phyloP scores from a whole-genome alignment of 2,797 vertebrate genomes.

The Clarias platycephalus region DNA sequence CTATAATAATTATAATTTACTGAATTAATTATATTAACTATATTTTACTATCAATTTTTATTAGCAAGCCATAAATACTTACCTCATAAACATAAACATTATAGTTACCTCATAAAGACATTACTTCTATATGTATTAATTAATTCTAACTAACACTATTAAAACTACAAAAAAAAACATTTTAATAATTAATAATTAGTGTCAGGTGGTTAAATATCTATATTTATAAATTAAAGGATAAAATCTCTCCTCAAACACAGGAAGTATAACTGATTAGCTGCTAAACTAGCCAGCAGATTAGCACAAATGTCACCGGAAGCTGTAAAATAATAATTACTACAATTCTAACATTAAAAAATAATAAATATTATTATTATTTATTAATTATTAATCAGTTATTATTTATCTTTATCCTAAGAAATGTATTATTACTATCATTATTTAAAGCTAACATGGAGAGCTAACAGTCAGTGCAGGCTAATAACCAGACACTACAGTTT shows the following conservation, averaged over 20 bases:
- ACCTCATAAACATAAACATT: too few species aligned
- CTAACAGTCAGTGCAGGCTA: neutral
- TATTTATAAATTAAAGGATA: neutral
- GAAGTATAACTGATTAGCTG: neutral
- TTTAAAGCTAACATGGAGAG: neutral
- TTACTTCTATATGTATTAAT: neutral
- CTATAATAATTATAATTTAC: too few species aligned
- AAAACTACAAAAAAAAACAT: neutral
- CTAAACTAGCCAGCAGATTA: neutral
- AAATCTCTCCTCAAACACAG: neutral
- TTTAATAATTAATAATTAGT: neutral
- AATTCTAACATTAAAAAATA: too few species aligned
- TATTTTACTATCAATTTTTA: neutral
- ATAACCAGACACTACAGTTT: neutral
- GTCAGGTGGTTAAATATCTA: neutral
- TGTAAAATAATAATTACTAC: neutral
- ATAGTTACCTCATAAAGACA: too few species aligned
- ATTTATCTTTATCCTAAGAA: too few species aligned
- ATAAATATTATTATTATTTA: too few species aligned
- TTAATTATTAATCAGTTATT: too few species aligned
- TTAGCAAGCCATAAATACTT: too few species aligned
- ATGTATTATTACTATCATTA: too few species aligned
- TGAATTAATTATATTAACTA: too few species aligned
- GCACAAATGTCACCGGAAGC: neutral
- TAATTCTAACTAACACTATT: neutral